A percentile compares a stretch with the other conserved stretches of the same genome.
These are phyloP conservation scores for Rhinogobio ventralis DNA, from an alignment of 2,797 vertebrate genomes.

Conservation along the genomic window DNA sequence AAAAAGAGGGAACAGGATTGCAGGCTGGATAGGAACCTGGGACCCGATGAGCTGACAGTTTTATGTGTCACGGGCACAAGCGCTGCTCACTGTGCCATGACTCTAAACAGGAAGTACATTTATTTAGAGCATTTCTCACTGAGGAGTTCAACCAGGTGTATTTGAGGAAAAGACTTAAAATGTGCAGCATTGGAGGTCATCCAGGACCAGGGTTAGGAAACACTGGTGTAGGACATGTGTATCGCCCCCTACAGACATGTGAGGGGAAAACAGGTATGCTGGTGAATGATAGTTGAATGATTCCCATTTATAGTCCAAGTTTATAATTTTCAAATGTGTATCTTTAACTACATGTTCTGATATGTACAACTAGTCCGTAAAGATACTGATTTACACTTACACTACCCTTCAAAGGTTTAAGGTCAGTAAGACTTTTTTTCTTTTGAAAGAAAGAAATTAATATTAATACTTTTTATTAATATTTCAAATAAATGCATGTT, in stretches of 20 bases:
- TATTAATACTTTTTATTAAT: no score
- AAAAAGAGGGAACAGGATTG: background rate
- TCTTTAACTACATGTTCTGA: background rate
- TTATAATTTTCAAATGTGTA: background rate
- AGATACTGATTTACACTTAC: background rate
- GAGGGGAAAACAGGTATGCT: conserved; percentile 2
- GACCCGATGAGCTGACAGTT: background rate
- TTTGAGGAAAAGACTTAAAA: background rate
- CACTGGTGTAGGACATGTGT: background rate
- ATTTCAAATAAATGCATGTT: no score
- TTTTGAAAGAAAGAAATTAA: no score
- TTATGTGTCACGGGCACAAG: background rate
- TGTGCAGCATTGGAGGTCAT: background rate
- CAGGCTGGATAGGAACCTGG: background rate
- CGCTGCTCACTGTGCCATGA: background rate
- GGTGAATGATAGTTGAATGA: background rate
- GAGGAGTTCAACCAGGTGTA: background rate
- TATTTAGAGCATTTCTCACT: background rate
- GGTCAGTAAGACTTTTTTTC: background rate
- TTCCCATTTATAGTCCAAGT: no score
- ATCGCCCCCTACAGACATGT: conserved; percentile 49
- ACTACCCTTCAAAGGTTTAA: background rate
- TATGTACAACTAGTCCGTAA: background rate
- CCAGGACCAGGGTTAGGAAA: background rate
- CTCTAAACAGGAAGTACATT: background rate